Evolutionary conservation across 2,888 invertebrate genomes (phyloP).

Genomic region (Aphrophora alni): DNA sequence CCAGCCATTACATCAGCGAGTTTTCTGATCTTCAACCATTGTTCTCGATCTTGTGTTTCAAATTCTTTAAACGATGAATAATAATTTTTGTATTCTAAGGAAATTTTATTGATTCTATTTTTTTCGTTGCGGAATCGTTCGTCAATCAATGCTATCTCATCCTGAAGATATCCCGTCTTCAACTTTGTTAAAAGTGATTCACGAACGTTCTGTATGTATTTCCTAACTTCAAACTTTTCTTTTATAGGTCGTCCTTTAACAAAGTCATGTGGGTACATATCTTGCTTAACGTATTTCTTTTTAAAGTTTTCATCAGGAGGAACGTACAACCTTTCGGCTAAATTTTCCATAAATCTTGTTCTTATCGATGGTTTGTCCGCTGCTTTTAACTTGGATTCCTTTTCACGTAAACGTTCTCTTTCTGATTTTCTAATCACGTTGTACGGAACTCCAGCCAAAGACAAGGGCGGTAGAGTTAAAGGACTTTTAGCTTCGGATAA

Average conservation of each 20-base stretch:
- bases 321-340: constrained; percentile 30
- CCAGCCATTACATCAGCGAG: constrained; percentile 23
- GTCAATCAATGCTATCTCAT: constrained; percentile 36
- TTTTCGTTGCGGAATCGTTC: constrained; percentile 28
- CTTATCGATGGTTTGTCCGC: constrained; percentile 17
- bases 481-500: not conserved
- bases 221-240: constrained; percentile 21
- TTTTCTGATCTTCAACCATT: constrained; percentile 17
- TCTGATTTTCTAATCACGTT: constrained; percentile 13
- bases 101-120: constrained; percentile 25
- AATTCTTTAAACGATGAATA: constrained; percentile 34
- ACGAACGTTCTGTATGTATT: constrained; percentile 31
- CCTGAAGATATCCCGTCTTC: constrained; percentile 34
- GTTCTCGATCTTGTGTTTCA: constrained; percentile 30
- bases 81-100: constrained; percentile 13
- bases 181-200: constrained; percentile 25
- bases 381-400: not conserved
- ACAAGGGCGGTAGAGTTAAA: constrained; percentile 6
- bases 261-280: constrained; percentile 24
- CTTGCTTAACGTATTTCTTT: not conserved
- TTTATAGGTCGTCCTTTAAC: constrained; percentile 38
- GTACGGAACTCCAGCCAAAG: constrained; percentile 17
- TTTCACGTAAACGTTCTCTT: not conserved
- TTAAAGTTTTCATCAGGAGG: constrained; percentile 18
- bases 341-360: not conserved